These are phyloP conservation scores for Coremacera marginata DNA, from an alignment of 2,888 invertebrate genomes.

Conservation along the genomic window DNA sequence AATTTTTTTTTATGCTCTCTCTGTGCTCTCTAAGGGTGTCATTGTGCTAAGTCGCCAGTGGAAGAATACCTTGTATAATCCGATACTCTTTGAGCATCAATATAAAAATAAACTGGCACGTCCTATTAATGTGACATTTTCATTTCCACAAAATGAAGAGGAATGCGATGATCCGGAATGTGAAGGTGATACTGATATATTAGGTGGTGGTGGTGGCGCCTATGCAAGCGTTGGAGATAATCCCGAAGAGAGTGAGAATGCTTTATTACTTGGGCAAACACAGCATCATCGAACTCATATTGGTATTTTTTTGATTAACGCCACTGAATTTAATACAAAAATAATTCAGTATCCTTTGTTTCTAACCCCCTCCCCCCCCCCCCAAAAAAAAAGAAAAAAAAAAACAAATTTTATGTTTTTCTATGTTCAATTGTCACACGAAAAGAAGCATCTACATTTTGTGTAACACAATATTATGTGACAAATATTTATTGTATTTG, in stretches of 20 bases:
- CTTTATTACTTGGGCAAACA: constrained; percentile 70
- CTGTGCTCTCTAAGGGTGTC: constrained; percentile 77
- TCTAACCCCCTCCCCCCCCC: constrained; percentile 51
- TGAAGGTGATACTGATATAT: constrained; percentile 61
- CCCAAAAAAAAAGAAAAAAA: neutral
- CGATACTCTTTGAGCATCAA: constrained; percentile 88
- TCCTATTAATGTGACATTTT: constrained; percentile 90
- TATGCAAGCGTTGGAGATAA: constrained; percentile 65
- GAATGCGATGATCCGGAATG: constrained; percentile 68
- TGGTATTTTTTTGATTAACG: constrained; percentile 69
- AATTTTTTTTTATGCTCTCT: neutral
- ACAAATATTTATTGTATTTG: constrained; percentile 35
- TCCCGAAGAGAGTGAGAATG: constrained; percentile 70
- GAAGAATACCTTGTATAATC: constrained; percentile 96
- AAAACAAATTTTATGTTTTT: constrained; percentile 46
- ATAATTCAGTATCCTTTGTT: constrained; percentile 53
- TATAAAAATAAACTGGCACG: constrained; percentile 86
- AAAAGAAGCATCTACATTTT: constrained; percentile 11
- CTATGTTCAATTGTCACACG: neutral
- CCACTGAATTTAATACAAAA: constrained; percentile 48
- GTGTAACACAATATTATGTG: constrained; percentile 38
- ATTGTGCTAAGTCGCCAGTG: constrained; percentile 95
- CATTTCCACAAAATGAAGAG: constrained; percentile 85
- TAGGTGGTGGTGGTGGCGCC: constrained; percentile 58
- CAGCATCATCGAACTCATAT: constrained; percentile 69